Evolutionary conservation across 1,140 invertebrate genomes (phyloP).

Genomic region (Trachymyrmex cornetzi): DNA sequence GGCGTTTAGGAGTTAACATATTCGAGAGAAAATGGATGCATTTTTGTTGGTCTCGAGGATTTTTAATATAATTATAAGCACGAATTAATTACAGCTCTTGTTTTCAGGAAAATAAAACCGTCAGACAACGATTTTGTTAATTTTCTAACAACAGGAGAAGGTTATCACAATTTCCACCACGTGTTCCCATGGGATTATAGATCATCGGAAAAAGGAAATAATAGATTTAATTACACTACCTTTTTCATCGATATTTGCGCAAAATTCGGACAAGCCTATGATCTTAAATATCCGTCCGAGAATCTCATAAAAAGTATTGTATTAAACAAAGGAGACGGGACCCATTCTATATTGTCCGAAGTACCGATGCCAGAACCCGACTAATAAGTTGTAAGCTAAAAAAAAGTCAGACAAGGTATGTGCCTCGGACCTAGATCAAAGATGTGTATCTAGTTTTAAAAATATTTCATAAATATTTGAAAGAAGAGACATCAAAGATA

Average conservation of each 20-base stretch:
- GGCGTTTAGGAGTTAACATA: too few species aligned
- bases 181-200: constrained; percentile 93
- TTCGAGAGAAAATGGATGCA: background rate
- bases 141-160: constrained; percentile 85
- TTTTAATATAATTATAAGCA: background rate
- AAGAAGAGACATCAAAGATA: too few species aligned
- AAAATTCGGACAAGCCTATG: constrained; percentile 89
- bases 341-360: constrained; percentile 9
- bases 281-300: constrained; percentile 88
- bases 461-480: too few species aligned
- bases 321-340: constrained; percentile 85
- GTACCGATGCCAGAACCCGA: background rate
- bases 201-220: constrained; percentile 89
- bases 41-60: background rate
- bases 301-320: constrained; percentile 86
- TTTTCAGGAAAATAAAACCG: background rate
- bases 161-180: constrained; percentile 94
- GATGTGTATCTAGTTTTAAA: too few species aligned
- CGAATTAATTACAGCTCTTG: background rate
- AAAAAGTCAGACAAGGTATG: too few species aligned
- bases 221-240: constrained; percentile 86
- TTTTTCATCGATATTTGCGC: constrained; percentile 87
- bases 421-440: too few species aligned
- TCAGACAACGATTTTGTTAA: background rate
- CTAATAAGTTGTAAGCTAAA: too few species aligned